Conservation (phyloP, 2,888 invertebrate genomes). For the Gortyna flavago region DNA sequence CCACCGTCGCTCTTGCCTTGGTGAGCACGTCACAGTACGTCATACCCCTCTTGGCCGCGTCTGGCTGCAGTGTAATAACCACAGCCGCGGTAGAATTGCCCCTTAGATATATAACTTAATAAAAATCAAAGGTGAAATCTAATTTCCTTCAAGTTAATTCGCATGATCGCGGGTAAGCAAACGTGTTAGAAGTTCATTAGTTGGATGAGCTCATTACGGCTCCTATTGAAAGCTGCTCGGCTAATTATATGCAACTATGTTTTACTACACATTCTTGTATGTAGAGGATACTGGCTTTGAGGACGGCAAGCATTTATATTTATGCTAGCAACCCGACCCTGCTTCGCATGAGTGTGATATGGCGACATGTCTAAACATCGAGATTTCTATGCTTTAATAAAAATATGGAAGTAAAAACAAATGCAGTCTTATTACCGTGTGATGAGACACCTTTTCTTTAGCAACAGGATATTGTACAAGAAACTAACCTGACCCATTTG, state of each 20-base stretch:
- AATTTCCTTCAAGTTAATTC: constrained; percentile 21
- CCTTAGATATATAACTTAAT: background rate
- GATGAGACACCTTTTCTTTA: constrained; percentile 13
- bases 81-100: no score
- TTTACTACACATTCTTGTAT: constrained; percentile 55
- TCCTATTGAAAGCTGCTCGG: constrained; percentile 64
- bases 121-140: background rate
- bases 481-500: constrained; percentile 9
- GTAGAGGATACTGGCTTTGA: background rate
- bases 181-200: constrained; percentile 64
- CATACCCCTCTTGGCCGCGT: no score
- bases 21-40: no score
- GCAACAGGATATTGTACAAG: constrained; percentile 49
- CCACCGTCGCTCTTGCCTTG: no score
- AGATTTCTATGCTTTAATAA: background rate
- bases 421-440: background rate
- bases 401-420: background rate
- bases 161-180: constrained; percentile 35
- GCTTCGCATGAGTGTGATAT: background rate
- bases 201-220: constrained; percentile 67
- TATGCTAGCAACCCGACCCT: background rate
- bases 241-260: constrained; percentile 67
- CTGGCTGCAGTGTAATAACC: no score
- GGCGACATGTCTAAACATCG: background rate
- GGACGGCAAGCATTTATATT: background rate